Base-by-base conservation (phyloP, 1,140 invertebrate species). In the Cataglyphis hispanica region DNA sequence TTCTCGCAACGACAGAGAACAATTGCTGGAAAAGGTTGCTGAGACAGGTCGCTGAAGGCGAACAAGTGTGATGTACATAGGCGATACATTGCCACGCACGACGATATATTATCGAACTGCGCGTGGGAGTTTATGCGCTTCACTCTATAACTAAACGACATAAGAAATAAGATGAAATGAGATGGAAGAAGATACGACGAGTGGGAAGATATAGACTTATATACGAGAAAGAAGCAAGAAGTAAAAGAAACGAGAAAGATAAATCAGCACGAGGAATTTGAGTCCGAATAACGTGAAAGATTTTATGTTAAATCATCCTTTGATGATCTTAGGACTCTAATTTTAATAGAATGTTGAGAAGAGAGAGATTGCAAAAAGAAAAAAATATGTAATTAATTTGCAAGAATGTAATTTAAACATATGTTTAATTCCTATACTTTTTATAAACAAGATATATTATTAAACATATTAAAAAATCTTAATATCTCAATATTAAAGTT, bases 101-200 rank as follows among this genome's bases (percentile, higher is more conserved):
- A n/a, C 37, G 80, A 84, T 75, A 19, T 76, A 66, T 86, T 87
- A 84, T 86, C 77, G 78, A 86, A 66, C 80, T 43, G 37, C 40
- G 85, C 87, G 87, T 88, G 46, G 87, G 87, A 81, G 85, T 58
- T 86, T 60, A 46, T 86, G 58, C 67, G 78, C 85, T 50, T 40
- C 67, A 66, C 84, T 88, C 72, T 31, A 69, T 84, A 86, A 84
- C 72, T 76, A 53, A 64, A 78, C 69, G 76, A 75, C 56, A 60
- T 6, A 66, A 76, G 37, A 77, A 63, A 77, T 63, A 64, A 31
- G 46, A 25, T 27, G 16, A 60, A 34, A 31, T 78, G 34, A 72
- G 37, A 75, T 61, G 11, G 22, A 66, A 22, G 22, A 74, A 43
- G 67, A 50, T 64, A 27, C 22, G 43, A 34, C 7, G 31, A 64